Percentiles rank a stretch among this genome's conserved stretches.
Evolutionary conservation across 1,140 invertebrate genomes (phyloP).

Genomic region (Bombus waltoni): DNA sequence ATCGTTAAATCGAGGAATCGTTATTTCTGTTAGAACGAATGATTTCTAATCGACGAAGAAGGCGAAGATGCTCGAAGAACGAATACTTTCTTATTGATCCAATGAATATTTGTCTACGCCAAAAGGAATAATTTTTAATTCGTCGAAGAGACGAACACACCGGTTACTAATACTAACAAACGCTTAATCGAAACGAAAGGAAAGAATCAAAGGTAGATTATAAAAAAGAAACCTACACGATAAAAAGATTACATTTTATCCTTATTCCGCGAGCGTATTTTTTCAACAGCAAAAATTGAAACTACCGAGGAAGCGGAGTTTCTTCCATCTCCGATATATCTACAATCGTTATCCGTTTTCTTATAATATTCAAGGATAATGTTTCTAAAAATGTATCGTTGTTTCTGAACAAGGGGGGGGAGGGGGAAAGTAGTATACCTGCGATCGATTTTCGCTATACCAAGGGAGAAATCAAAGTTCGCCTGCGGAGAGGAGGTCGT

Average conservation of each 20-base stretch:
- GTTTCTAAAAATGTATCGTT: neutral
- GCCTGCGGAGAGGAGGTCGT: neutral
- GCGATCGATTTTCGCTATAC: neutral
- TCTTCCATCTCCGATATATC: neutral
- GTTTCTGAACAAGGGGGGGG: neutral
- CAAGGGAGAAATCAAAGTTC: slow-evolving; percentile 16
- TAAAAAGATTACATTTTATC: neutral
- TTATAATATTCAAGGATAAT: neutral
- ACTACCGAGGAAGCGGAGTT: neutral
- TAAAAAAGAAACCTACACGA: too few species aligned
- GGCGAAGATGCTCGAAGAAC: too few species aligned
- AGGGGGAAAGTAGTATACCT: neutral
- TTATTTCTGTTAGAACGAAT: too few species aligned
- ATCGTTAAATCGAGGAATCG: too few species aligned
- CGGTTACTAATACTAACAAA: too few species aligned
- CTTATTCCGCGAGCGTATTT: too few species aligned
- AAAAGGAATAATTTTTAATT: too few species aligned
- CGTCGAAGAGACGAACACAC: too few species aligned
- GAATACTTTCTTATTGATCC: too few species aligned
- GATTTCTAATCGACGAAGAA: neutral
- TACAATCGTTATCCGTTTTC: too few species aligned
- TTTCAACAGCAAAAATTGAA: neutral
- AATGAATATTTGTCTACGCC: too few species aligned
- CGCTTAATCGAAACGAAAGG: neutral
- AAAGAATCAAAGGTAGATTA: too few species aligned